Evolutionary conservation across 2,888 invertebrate genomes (phyloP), one percentile per base, ranked within the genome.

Genomic region (Zonitis immaculata): DNA sequence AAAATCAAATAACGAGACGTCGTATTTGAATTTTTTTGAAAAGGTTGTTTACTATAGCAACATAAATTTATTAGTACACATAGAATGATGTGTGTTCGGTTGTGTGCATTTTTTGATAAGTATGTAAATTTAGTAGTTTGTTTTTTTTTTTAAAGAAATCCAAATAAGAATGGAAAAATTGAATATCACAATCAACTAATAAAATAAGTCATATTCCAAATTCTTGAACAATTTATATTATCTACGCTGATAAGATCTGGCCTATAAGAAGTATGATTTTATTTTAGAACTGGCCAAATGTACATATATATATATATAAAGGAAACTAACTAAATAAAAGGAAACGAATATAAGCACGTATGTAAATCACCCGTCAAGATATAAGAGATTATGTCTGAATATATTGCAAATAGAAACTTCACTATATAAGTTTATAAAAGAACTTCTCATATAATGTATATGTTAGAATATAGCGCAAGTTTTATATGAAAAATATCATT

Each of bases 361-460:
- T 39, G 39, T 39, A 39, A 39, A 39, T 39, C 39, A 39, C 39
- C n/a, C n/a, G 39, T 39, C 39, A 39, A 39, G 39, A 39, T 39
- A 5, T 20, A 39, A 20, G 16, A 39, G 39, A 39, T 39, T 39
- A 39, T 39, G 20, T 39, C 20, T 39, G 39, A 39, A 39, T 39
- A 39, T 39, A 39, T 39, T 39, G 39, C 39, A 39, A 39, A 39
- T 39, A 18, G 39, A 39, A 39, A 39, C 20, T 39, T 39, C 39
- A 39, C 11, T n/a, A 16, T 11, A 39, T 18, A 39, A 39, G 20
- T 39, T 39, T 39, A 39, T 39, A 39, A 39, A 20, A 20, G 18
- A 39, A 39, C 9, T 20, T 18, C 20, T 20, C 11, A 1, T 1
- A 6, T 16, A 20, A 7, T 11, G 16, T 39, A 39, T 20, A 20